These are phyloP conservation scores for Abramis brama DNA, from an alignment of 2,113 vertebrate species.

Conservation along the genomic window DNA sequence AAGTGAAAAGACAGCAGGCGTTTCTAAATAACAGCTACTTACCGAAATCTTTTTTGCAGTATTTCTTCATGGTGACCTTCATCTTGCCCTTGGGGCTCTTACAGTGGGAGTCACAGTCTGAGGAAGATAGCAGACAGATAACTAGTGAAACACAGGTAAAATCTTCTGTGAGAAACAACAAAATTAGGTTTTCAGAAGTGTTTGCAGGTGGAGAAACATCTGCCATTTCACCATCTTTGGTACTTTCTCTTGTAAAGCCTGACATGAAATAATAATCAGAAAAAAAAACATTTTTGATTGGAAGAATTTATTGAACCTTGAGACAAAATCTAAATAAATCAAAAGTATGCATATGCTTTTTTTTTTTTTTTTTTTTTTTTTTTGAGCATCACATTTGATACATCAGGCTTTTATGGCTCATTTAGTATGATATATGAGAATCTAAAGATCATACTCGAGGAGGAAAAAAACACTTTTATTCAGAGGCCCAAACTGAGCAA, in stretches of 20 bases:
- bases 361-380: no score
- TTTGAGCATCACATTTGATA: no score
- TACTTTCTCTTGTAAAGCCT: not conserved
- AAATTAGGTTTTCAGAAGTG: not conserved
- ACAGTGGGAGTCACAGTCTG: constrained; percentile 98
- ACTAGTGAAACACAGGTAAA: not conserved
- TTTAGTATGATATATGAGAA: no score
- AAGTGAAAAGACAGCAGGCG: not conserved
- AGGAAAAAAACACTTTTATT: no score
- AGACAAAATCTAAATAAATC: no score
- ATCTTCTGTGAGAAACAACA: not conserved
- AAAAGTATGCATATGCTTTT: no score
- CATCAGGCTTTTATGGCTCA: no score
- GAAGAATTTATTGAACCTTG: not conserved
- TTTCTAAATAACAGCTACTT: constrained; percentile 70
- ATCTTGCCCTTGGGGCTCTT: constrained; percentile 97
- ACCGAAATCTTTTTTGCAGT: constrained; percentile 99
- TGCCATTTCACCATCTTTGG: not conserved
- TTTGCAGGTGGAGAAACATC: not conserved
- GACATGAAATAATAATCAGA: not conserved
- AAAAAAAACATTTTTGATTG: no score
- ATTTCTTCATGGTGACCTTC: constrained; percentile 99
- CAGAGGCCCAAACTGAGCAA: no score
- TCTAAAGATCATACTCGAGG: no score
- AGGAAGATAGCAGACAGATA: constrained; percentile 6